A percentile compares a stretch with the other conserved stretches of the same genome.
phyloP scores from a whole-genome alignment of 1,140 invertebrate species.

The Anoplolepis gracilipes region DNA sequence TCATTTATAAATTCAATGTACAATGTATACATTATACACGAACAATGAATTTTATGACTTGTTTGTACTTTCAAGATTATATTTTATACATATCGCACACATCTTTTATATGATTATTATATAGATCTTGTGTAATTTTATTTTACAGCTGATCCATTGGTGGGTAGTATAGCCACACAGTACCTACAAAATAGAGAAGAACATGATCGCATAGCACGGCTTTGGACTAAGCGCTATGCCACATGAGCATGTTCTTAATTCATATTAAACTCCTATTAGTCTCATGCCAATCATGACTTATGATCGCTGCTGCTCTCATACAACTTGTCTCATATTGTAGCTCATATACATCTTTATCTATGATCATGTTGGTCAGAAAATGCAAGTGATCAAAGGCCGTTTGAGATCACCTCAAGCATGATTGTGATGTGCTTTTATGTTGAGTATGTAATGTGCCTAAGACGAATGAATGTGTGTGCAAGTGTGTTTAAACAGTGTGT shows the following conservation, averaged over 20 bases:
- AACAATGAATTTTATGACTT: not conserved
- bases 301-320: conserved; percentile 71
- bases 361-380: conserved; percentile 69
- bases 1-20: conserved; percentile 12
- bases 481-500: conserved; percentile 63
- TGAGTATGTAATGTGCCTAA: conserved; percentile 80
- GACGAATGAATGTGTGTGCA: conserved; percentile 75
- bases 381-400: conserved; percentile 66
- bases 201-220: conserved; percentile 98
- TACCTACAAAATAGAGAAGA: conserved; percentile 98
- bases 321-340: conserved; percentile 62
- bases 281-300: conserved; percentile 79
- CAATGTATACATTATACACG: not conserved
- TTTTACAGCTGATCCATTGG: conserved; percentile 96
- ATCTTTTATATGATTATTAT: not conserved
- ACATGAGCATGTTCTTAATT: conserved; percentile 89
- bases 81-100: not conserved
- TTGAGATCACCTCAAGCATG: conserved; percentile 73
- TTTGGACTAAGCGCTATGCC: conserved; percentile 99
- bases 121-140: conserved; percentile 48
- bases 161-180: conserved; percentile 99
- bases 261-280: conserved; percentile 77
- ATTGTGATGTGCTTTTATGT: conserved; percentile 78
- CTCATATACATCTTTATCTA: conserved; percentile 61
- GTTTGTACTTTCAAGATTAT: not conserved